Percentiles rank a stretch among this genome's conserved stretches.
phyloP scores from a whole-genome alignment of 2,888 invertebrate species.

The Scaptomyza flava region DNA sequence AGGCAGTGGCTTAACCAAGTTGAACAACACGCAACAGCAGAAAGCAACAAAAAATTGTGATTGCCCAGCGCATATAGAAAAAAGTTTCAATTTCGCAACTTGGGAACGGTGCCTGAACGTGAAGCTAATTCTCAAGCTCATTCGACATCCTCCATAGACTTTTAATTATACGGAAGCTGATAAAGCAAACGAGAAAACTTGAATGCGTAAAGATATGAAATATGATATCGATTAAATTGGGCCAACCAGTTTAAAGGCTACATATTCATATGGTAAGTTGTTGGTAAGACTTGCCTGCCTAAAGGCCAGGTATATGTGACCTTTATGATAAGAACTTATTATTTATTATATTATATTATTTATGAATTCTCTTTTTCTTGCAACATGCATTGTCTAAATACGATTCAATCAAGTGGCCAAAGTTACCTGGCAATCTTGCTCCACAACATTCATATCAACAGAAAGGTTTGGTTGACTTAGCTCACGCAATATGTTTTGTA shows the following conservation, averaged over 20 bases:
- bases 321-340: constrained; percentile 42
- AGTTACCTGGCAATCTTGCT: not conserved
- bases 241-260: constrained; percentile 13
- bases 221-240: constrained; percentile 47
- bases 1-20: constrained; percentile 26
- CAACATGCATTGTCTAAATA: not conserved
- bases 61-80: constrained; percentile 29
- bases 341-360: too few species aligned
- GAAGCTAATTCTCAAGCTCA: constrained; percentile 6
- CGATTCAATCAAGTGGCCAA: not conserved
- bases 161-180: constrained; percentile 72
- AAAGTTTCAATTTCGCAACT: constrained; percentile 31
- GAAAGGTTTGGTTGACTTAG: not conserved
- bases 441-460: not conserved
- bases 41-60: constrained; percentile 36
- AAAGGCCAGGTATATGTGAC: constrained; percentile 31
- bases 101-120: constrained; percentile 14
- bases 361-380: too few species aligned
- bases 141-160: constrained; percentile 55
- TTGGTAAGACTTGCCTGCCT: not conserved
- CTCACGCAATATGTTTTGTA: constrained; percentile 1
- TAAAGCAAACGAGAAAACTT: constrained; percentile 62
- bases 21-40: constrained; percentile 14
- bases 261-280: not conserved
- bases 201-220: constrained; percentile 51